Percentiles rank a stretch among this genome's conserved stretches.
These are phyloP conservation scores for Micromussa lordhowensis DNA, from an alignment of 92 coral and sea anemone species.

Conservation along the genomic window DNA sequence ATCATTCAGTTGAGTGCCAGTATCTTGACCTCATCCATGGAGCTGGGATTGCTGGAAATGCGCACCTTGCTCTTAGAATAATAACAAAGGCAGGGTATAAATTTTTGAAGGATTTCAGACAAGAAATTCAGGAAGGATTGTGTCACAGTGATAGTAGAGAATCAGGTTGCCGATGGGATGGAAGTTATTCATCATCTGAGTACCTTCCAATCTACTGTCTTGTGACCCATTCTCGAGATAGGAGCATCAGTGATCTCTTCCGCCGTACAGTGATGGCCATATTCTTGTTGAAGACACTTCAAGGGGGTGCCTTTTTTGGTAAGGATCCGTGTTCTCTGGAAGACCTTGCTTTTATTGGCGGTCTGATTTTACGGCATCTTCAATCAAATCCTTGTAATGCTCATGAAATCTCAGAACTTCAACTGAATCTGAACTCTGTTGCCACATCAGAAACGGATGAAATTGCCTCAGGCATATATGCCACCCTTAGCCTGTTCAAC, in stretches of 20 bases:
- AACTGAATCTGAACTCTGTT: constrained; percentile 77
- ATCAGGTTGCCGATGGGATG: constrained; percentile 59
- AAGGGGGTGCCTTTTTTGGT: constrained; percentile 64
- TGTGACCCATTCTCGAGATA: constrained; percentile 82
- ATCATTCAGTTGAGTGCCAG: constrained; percentile 85
- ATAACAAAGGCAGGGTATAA: constrained; percentile 77
- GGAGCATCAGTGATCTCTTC: constrained; percentile 85
- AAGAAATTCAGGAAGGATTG: constrained; percentile 22
- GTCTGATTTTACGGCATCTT: constrained; percentile 86
- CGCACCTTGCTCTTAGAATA: constrained; percentile 90
- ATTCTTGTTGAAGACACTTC: constrained; percentile 76
- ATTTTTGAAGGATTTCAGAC: constrained; percentile 61
- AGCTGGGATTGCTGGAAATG: constrained; percentile 83
- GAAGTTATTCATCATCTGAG: constrained; percentile 71
- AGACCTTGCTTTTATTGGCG: constrained; percentile 72
- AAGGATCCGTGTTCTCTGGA: constrained; percentile 11
- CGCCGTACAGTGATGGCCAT: constrained; percentile 87
- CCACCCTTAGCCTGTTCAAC: constrained; percentile 90
- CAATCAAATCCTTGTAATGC: constrained; percentile 97
- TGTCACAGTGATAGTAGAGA: constrained; percentile 7
- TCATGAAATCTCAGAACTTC: constrained; percentile 93
- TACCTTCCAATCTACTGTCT: constrained; percentile 86
- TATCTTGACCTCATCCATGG: constrained; percentile 76
- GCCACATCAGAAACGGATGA: constrained; percentile 90
- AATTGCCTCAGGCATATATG: constrained; percentile 94